phyloP scores from a whole-genome alignment of 1,140 invertebrate genomes.

The Solenopsis invicta region DNA sequence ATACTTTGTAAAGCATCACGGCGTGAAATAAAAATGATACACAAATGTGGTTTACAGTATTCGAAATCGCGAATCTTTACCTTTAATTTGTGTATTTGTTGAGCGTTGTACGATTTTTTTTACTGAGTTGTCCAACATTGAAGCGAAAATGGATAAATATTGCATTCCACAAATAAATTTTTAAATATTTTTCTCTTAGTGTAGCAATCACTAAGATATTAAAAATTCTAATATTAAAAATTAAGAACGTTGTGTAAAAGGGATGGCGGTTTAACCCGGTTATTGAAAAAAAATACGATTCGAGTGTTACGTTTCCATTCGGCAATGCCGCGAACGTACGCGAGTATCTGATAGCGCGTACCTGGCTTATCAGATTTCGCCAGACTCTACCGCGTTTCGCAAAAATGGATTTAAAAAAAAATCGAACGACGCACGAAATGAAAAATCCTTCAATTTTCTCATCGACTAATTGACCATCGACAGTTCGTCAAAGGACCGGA shows the following conservation, averaged over 20 bases:
- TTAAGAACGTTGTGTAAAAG: conserved; percentile 9
- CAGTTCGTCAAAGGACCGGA: conserved; percentile 44
- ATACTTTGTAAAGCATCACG: too few species aligned
- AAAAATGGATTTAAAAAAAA: conserved; percentile 31
- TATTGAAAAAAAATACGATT: conserved; percentile 31
- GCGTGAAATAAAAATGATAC: too few species aligned
- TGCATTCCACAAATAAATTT: too few species aligned
- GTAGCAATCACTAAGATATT: neutral
- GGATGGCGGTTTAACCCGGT: neutral
- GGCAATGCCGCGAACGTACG: conserved; percentile 6
- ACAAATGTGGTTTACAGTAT: too few species aligned
- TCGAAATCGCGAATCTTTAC: too few species aligned
- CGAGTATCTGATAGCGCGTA: conserved; percentile 41
- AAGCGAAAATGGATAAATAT: too few species aligned
- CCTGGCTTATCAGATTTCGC: conserved; percentile 52
- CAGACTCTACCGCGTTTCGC: neutral
- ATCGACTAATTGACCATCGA: conserved; percentile 56
- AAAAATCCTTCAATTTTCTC: conserved; percentile 57
- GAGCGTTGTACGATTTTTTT: too few species aligned
- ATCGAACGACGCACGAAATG: conserved; percentile 26
- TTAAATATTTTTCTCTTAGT: neutral
- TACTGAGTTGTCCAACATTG: too few species aligned
- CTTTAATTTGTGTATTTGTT: too few species aligned
- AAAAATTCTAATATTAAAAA: neutral
- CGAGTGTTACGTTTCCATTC: conserved; percentile 25